Base-by-base conservation (phyloP, 2,888 invertebrate genomes). In the Trypoxylon attenuatum region DNA sequence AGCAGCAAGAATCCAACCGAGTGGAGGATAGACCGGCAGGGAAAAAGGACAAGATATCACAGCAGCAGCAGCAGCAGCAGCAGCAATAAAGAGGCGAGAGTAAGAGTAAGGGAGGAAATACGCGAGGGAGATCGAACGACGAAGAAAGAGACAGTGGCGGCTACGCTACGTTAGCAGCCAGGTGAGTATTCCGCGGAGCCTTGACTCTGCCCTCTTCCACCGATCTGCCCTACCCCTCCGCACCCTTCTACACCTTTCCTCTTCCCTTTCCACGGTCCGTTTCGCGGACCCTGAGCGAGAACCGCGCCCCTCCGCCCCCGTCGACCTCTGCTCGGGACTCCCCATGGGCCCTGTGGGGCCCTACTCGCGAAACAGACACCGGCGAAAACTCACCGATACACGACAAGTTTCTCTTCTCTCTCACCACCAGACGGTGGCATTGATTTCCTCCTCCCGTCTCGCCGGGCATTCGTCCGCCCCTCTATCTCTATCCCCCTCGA, bases 371-470 rank as follows among this genome's bases (percentile, higher is more conserved):
- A 27, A 45, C 63, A 57, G 62, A 57, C 58, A 56, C 68, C 59
- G 59, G 54, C 57, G 67, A 67, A 67, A 69, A 61, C 52, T 43
- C 67, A 29, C 60, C 50, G 68, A 58, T 61, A 42, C 58, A 13
- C 57, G 66, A 57, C 58, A 52, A 58, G 64, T 54, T 69, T 62
- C 62, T 69, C 59, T 59, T 53, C 60, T 68, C 56, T 65, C 70
- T n/a, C n/a, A n/a, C n/a, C n/a, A 62, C 67, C 79, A 80, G 81
- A 81, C 81, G 77, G 69, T 74, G 74, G 76, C 80, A 81, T 81
- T 78, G 81, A 81, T 81, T 80, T 81, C 80, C 78, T 81, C 75
- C 75, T 69, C 73, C 69, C 70, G 70, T 75, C 77, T 72, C 73
- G 56, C 73, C 67, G 45, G 52, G 46, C 47, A 25, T 46, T 47